A percentile compares a stretch with the other conserved stretches of the same genome.
Evolutionary conservation across 2,888 invertebrate species (phyloP).

Genomic region (Dolichomitus sp.): DNA sequence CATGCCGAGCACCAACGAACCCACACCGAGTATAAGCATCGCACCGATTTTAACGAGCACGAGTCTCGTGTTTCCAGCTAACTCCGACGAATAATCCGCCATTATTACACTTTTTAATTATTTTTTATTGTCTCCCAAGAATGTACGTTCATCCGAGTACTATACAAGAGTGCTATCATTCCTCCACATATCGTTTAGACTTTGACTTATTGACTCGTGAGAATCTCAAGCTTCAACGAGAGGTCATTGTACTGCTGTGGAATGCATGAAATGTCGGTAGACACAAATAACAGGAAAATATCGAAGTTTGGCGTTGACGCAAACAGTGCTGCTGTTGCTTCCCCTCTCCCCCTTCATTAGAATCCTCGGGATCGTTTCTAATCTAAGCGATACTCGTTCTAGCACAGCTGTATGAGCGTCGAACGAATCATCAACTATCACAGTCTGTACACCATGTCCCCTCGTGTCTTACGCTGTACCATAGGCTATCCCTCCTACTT

Average conservation of each 20-base stretch:
- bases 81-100: constrained; percentile 38
- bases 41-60: constrained; percentile 88
- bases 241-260: constrained; percentile 48
- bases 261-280: background rate
- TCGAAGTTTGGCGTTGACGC: background rate
- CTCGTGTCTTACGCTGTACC: constrained; percentile 56
- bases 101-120: constrained; percentile 4
- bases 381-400: background rate
- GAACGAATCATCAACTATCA: background rate
- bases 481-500: constrained; percentile 62
- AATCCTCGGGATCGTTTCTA: background rate
- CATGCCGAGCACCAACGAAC: constrained; percentile 88
- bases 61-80: constrained; percentile 75
- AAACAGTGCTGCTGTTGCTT: background rate
- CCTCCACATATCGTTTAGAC: constrained; percentile 20
- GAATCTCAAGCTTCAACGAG: background rate
- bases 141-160: background rate
- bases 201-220: constrained; percentile 47
- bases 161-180: background rate
- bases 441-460: constrained; percentile 40
- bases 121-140: background rate
- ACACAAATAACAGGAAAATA: background rate
- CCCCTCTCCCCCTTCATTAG: background rate
- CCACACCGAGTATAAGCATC: constrained; percentile 88
- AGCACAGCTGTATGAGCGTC: background rate